phyloP scores from a whole-genome alignment of 1,140 invertebrate species.

The Sitophilus oryzae region DNA sequence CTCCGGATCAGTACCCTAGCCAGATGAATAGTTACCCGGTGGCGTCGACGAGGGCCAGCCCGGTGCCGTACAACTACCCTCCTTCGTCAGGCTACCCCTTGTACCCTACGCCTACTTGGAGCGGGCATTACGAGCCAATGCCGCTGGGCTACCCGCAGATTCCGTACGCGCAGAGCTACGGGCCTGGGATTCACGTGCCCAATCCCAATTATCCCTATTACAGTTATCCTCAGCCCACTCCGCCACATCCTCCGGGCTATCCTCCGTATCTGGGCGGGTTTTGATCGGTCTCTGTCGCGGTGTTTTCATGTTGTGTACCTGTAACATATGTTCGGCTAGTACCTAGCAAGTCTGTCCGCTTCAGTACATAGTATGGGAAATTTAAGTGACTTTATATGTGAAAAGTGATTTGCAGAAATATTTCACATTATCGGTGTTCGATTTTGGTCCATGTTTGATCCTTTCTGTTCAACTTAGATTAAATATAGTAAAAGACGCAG shows the following conservation, averaged over 20 bases:
- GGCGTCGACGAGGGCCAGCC: slow-evolving; percentile 37
- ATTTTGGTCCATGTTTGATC: background rate
- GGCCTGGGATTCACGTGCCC: slow-evolving; percentile 50
- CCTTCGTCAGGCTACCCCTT: slow-evolving; percentile 38
- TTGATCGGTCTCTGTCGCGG: slow-evolving; percentile 48
- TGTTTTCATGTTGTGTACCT: slow-evolving; percentile 47
- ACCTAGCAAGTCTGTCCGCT: slow-evolving; percentile 47
- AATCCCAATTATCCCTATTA: slow-evolving; percentile 52
- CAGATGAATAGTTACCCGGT: slow-evolving; percentile 37
- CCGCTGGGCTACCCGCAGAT: slow-evolving; percentile 40
- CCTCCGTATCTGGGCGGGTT: slow-evolving; percentile 52
- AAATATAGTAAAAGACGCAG: no score
- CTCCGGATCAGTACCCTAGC: slow-evolving; percentile 36
- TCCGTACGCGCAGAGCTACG: slow-evolving; percentile 42
- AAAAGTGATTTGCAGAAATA: background rate
- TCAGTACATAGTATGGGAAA: slow-evolving; percentile 38
- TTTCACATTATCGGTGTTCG: background rate
- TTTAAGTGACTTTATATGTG: slow-evolving; percentile 12
- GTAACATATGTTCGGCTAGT: slow-evolving; percentile 46
- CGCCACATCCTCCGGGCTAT: slow-evolving; percentile 46
- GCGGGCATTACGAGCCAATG: slow-evolving; percentile 41
- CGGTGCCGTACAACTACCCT: slow-evolving; percentile 41
- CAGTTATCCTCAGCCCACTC: slow-evolving; percentile 44
- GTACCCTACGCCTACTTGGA: slow-evolving; percentile 43
- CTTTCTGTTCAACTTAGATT: background rate